A percentile compares a stretch with the other conserved stretches of the same genome.
These are phyloP conservation scores for Idaea dimidiata DNA, from an alignment of 2,888 invertebrate species.

Conservation along the genomic window DNA sequence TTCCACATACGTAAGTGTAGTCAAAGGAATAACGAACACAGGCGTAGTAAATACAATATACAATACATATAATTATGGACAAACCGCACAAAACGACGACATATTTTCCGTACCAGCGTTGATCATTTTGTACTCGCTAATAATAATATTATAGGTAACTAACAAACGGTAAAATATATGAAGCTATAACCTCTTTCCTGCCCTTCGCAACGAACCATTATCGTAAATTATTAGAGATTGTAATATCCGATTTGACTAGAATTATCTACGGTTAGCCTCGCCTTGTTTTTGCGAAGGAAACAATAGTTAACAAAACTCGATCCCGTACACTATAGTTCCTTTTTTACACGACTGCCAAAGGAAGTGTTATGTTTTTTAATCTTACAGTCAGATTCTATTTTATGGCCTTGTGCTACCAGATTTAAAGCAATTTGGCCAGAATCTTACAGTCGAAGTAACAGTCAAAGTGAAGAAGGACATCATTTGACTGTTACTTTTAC, in stretches of 20 bases:
- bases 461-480: too few species aligned
- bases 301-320: conserved; percentile 1
- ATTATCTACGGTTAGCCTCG: conserved; percentile 42
- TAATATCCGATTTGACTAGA: conserved; percentile 54
- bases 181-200: conserved; percentile 61
- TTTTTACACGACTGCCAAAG: too few species aligned
- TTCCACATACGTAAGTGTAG: conserved; percentile 41
- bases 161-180: conserved; percentile 55
- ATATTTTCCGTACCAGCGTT: conserved; percentile 43
- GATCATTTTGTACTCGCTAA: conserved; percentile 55
- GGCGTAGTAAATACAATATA: conserved; percentile 30
- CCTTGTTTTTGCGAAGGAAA: conserved; percentile 46
- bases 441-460: too few species aligned
- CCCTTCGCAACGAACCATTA: conserved; percentile 62
- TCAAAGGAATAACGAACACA: conserved; percentile 42
- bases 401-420: too few species aligned
- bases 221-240: conserved; percentile 52
- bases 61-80: conserved; percentile 32
- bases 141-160: conserved; percentile 57
- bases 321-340: too few species aligned
- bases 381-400: too few species aligned
- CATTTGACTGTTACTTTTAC: too few species aligned
- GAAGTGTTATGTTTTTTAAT: too few species aligned
- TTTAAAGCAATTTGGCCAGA: too few species aligned
- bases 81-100: conserved; percentile 42